Evolutionary conservation across 2,797 vertebrate genomes (phyloP).

Genomic region (Chiloscyllium punctatum): DNA sequence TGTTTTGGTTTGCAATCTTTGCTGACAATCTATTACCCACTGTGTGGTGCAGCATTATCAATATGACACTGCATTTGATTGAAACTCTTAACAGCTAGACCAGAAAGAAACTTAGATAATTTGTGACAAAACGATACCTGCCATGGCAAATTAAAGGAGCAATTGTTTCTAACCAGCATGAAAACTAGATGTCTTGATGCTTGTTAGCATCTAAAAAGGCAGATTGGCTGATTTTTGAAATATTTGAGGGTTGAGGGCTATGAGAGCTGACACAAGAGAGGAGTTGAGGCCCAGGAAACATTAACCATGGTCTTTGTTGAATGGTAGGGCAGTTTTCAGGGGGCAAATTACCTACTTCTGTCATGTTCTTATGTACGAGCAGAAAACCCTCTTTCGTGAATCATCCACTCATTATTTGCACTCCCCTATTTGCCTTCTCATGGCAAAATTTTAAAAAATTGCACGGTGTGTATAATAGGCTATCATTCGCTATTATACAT

Average conservation of each 20-base stretch:
- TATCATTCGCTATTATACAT: too few species aligned
- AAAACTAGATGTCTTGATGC: not conserved
- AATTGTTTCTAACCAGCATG: not conserved
- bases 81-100: not conserved
- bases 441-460: not conserved
- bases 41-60: not conserved
- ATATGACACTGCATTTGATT: not conserved
- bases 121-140: not conserved
- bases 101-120: not conserved
- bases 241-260: too few species aligned
- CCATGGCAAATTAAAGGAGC: not conserved
- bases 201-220: not conserved
- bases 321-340: too few species aligned
- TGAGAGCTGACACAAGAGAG: too few species aligned
- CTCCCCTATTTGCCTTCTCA: not conserved
- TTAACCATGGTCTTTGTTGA: too few species aligned
- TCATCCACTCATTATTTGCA: not conserved
- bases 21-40: not conserved
- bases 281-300: too few species aligned
- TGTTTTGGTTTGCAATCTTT: not conserved
- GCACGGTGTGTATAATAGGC: too few species aligned
- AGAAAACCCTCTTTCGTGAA: not conserved
- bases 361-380: not conserved
- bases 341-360: too few species aligned
- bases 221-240: too few species aligned